phyloP scores from a whole-genome alignment of 2,113 vertebrate species.

The Ancistrus triradiatus region DNA sequence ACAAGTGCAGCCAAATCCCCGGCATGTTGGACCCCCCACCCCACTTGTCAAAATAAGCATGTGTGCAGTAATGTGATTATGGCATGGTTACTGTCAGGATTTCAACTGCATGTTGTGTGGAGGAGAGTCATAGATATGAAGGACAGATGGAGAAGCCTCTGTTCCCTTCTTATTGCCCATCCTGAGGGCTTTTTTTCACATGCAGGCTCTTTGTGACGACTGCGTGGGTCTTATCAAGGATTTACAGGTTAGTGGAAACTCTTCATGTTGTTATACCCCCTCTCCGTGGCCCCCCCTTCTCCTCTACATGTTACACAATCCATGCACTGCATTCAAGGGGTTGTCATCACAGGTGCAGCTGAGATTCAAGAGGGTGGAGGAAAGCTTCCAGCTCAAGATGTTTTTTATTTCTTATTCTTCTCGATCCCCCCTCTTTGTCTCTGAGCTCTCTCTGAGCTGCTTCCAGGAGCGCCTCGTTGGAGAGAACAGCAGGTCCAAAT shows the following conservation, averaged over 20 bases:
- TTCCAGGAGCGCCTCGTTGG: conserved; percentile 30
- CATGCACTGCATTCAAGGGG: conserved; percentile 64
- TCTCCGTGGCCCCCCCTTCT: neutral
- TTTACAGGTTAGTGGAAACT: conserved; percentile 58
- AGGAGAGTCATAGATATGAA: conserved; percentile 77
- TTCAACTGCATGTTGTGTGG: conserved; percentile 94
- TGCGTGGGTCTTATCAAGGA: conserved; percentile 61
- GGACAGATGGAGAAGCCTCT: conserved; percentile 20
- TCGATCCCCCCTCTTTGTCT: conserved; percentile 25
- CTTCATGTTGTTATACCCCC: conserved; percentile 42
- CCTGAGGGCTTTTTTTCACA: conserved; percentile 46
- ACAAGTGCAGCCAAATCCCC: conserved; percentile 86
- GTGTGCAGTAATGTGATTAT: conserved; percentile 97
- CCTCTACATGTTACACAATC: conserved; percentile 69
- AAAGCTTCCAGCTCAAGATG: conserved; percentile 65
- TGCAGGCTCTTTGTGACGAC: conserved; percentile 52
- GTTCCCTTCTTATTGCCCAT: conserved; percentile 4
- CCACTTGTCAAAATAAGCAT: conserved; percentile 89
- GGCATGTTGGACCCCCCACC: conserved; percentile 80
- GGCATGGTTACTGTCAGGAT: conserved; percentile 98
- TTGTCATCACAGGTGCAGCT: conserved; percentile 75
- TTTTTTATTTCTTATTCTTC: conserved; percentile 54
- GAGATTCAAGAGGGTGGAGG: conserved; percentile 63
- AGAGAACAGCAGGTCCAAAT: conserved; percentile 40
- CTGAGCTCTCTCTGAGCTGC: conserved; percentile 37